Conservation (phyloP, 2,113 vertebrate species). For the Calypte anna region DNA sequence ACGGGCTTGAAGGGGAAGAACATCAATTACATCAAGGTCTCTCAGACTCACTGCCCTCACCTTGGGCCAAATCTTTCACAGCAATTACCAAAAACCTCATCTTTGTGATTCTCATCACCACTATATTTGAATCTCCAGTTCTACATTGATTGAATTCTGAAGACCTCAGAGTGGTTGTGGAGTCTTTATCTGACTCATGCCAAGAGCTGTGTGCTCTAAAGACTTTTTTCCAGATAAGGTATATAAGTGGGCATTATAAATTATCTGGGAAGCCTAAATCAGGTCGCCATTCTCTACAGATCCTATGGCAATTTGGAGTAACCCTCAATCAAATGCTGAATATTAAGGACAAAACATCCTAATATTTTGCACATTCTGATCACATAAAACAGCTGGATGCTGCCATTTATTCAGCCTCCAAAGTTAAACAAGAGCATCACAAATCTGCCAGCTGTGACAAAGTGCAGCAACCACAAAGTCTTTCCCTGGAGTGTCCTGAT, state of each 20-base stretch:
- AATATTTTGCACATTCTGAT: not conserved
- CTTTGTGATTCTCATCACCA: not conserved
- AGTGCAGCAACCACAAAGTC: not conserved
- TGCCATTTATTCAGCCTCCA: not conserved
- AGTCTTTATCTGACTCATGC: not conserved
- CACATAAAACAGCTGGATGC: not conserved
- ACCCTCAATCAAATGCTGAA: not conserved
- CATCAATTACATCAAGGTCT: not conserved
- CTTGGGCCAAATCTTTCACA: not conserved
- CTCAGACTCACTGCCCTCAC: too few species aligned
- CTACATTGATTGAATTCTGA: not conserved
- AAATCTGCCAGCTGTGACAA: not conserved
- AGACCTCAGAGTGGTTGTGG: not conserved
- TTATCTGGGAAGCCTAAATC: not conserved
- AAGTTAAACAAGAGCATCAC: not conserved
- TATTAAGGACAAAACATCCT: not conserved
- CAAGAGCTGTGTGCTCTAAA: not conserved
- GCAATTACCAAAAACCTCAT: not conserved
- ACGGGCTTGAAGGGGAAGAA: not conserved
- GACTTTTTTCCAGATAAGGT: not conserved
- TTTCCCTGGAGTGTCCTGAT: not conserved
- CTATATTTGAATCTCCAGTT: not conserved
- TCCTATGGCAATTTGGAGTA: not conserved
- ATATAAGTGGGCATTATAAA: not conserved
- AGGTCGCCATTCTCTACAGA: not conserved